Base-by-base conservation (phyloP, 2,888 invertebrate species). In the Actias luna region DNA sequence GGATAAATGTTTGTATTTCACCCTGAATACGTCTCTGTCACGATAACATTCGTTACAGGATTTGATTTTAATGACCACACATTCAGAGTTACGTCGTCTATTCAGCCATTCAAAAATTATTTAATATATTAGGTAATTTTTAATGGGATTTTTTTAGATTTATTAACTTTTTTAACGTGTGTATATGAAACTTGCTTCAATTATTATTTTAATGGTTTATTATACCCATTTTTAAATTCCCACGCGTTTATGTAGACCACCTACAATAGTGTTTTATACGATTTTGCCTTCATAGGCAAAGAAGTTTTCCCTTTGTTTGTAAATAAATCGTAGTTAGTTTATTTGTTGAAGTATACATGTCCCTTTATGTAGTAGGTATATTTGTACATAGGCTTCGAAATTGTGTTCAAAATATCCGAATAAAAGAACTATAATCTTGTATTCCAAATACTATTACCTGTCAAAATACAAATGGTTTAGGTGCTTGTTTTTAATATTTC, bases 11-110 rank as follows among this genome's bases (percentile, higher is more conserved):
- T 33, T 58, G 22, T 27, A 36, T 33, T 42, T 25, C 63, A 22
- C 61, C 60, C 55, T 52, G 39, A 66, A 22, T 63, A 14, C 59
- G 14, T 55, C 27, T 22, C 63, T 59, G 63, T 59, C 7, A 36
- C 36, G 55, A 33, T 64, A 65, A 63, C 66, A 87, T 88, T 87
- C 80, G 82, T 89, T 83, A 86, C 68, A 73, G 84, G 85, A 86
- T 90, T 89, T 85, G 77, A 80, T 85, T 88, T 89, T 89, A 88
- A 89, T 88, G 87, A 84, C 67, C 69, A 58, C 59, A 72, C 75
- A 78, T 80, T 82, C 68, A 78, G 64, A 65, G 22, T 67, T 58
- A 63, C 58, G 64, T 64, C 61, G 58, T 67, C 72, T 71, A 73
- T 81, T 78, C 74, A 75, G 67, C 62, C 66, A 73, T 74, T 74